Evolutionary conservation across 2,797 vertebrate genomes (phyloP), one percentile per base, ranked within the genome.

Genomic region (Gila robusta): DNA sequence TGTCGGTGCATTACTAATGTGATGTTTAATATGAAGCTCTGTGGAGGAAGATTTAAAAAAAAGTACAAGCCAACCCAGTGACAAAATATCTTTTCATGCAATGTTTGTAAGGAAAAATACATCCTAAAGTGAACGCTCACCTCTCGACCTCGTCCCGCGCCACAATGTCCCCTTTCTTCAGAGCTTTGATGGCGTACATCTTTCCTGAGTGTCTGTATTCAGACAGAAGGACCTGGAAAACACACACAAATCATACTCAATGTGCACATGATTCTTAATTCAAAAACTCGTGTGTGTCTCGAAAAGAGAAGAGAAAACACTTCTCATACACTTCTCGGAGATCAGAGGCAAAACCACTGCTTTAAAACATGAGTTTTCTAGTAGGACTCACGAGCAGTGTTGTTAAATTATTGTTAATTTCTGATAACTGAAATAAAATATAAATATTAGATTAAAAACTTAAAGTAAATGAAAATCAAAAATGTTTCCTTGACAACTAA

Each of bases 111-210:
- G 47, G 16, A 49, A 49, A 16, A 49, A 49, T 17, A 17, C 47
- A 49, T 49, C 47, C 28, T 66, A 17, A 39, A 16, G 1, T 10
- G 35, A 0, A 70, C 9, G 1, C 6, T 85, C 88, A 97, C 97
- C 97, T 98, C 81, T 98, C 97, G 19, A 98, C 97, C 86, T 98
- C 97, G 1, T 98, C 97, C 39, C 97, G 92, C 0, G 97, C 96
- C 0, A 97, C 94, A 0, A 98, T 97, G 94, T 98, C 97, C 19
- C 97, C 97, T 89, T 98, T 98, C 94, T 98, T 98, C 93, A 98
- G 93, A 39, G 97, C 97, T 91, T 98, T 98, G 93, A 98, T 96
- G 89, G 97, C 97, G 6, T 95, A 98, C 62, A 96, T 92, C 71
- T 93, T 92, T 84, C 94, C 92, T 0, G 93, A 96, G 86, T 83